Base-by-base conservation (phyloP, 2,888 invertebrate species). In the Carcina quercana region DNA sequence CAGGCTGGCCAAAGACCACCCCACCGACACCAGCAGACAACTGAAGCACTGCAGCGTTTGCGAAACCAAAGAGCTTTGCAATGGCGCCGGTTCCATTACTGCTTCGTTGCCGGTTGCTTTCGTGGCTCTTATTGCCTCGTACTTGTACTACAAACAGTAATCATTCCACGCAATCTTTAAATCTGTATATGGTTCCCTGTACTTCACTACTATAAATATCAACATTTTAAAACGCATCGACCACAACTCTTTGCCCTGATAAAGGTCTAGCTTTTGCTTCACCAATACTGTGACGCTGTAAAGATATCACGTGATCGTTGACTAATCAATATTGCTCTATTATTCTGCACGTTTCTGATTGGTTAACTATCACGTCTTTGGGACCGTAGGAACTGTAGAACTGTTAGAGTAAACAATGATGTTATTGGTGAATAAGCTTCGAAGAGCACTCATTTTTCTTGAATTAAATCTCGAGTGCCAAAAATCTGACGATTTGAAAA, bases 61-160 rank as follows among this genome's bases (percentile, higher is more conserved):
- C 51, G 70, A 80, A 50, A 11, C 10, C 24, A 74, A 69, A 37
- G 86, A 88, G 36, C 71, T 61, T 32, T 88, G 88, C 65, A 88
- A 88, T 45, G 71, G 69, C 14, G 78, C 78, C 32, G 66, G 65
- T 6, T 54, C 76, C n/a, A 42, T 69, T 13, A 44, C 60, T 5
- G 58, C 69, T 34, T 78, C 80, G 3, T 40, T 75, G 31, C 74
- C 80, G 7, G 53, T 83, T 4, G 71, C 73, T 6, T 42, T 63
- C 20, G 27, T 73, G 19, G 64, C 75, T 2, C 54, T 73, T 6
- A 21, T 74, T 17, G 62, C 66, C 22, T 60, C 76, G 3, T 78
- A 72, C 48, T 40, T 79, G 8, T 52, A 63, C 43, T 68, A 59
- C 53, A 75, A 78, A 40, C 75, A 79, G 50, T 78, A 76, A 74